phyloP scores from a whole-genome alignment of 2,797 vertebrate species.

The Dryobates pubescens region DNA sequence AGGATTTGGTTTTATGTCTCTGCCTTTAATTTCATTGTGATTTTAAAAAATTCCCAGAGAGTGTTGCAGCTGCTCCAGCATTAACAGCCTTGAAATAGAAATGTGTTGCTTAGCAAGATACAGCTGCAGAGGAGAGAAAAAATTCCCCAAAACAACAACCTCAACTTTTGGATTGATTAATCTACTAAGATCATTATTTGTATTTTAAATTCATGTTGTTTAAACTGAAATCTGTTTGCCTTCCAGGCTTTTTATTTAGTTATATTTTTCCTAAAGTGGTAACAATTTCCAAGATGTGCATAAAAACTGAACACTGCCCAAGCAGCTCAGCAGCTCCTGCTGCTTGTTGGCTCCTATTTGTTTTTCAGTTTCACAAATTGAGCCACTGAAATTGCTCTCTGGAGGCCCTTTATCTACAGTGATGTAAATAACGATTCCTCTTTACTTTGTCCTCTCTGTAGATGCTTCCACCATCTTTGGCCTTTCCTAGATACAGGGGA shows the following conservation, averaged over 20 bases:
- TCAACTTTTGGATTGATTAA: constrained; percentile 78
- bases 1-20: constrained; percentile 67
- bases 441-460: constrained; percentile 44
- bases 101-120: constrained; percentile 76
- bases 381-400: constrained; percentile 52
- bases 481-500: constrained; percentile 48
- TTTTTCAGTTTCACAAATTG: constrained; percentile 66
- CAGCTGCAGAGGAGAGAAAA: constrained; percentile 77
- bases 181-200: constrained; percentile 69
- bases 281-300: constrained; percentile 71
- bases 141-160: constrained; percentile 63
- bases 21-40: constrained; percentile 76
- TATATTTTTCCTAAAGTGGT: constrained; percentile 70
- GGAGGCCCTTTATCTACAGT: constrained; percentile 61
- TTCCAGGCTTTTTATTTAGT: constrained; percentile 74
- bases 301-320: constrained; percentile 65
- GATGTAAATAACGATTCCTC: constrained; percentile 71
- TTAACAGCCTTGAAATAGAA: constrained; percentile 80
- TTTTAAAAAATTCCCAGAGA: constrained; percentile 76
- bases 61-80: constrained; percentile 76
- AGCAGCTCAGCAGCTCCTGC: constrained; percentile 64
- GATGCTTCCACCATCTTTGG: constrained; percentile 66
- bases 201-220: constrained; percentile 79
- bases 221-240: constrained; percentile 79
- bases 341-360: constrained; percentile 37